phyloP scores from a whole-genome alignment of 2,888 invertebrate species.

The Trisateles emortualis region DNA sequence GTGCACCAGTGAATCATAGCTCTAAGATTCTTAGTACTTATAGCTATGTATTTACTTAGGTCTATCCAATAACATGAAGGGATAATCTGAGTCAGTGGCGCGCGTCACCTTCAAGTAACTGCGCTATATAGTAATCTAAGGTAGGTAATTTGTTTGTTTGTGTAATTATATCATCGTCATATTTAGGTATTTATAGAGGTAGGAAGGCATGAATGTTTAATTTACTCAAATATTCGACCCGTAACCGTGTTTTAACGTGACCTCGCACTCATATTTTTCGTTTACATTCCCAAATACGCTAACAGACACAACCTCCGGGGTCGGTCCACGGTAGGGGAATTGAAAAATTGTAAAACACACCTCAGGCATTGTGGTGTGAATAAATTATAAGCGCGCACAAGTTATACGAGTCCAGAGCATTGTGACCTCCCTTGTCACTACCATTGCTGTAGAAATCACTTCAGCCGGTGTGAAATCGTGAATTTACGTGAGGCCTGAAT shows the following conservation, averaged over 20 bases:
- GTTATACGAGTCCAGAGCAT: constrained; percentile 60
- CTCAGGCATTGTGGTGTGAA: constrained; percentile 78
- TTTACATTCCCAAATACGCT: constrained; percentile 52
- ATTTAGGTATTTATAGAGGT: constrained; percentile 14
- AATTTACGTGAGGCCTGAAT: constrained; percentile 60
- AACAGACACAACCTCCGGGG: constrained; percentile 53
- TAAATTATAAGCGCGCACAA: constrained; percentile 79
- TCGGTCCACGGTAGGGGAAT: constrained; percentile 57
- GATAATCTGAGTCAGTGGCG: constrained; percentile 20
- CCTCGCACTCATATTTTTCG: constrained; percentile 49
- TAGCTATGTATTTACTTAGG: constrained; percentile 25
- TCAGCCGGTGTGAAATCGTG: constrained; percentile 53
- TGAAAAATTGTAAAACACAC: constrained; percentile 74
- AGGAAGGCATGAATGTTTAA: constrained; percentile 25
- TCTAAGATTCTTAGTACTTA: constrained; percentile 16
- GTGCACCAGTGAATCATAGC: constrained; percentile 16
- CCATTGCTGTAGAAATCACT: constrained; percentile 45
- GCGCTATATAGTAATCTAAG: constrained; percentile 14
- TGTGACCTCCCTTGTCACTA: constrained; percentile 58
- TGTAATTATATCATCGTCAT: constrained; percentile 27
- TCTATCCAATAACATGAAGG: constrained; percentile 15
- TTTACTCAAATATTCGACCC: constrained; percentile 48
- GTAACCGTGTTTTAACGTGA: constrained; percentile 48
- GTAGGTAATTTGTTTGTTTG: constrained; percentile 19
- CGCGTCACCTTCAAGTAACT: constrained; percentile 6